Evolutionary conservation across 2,888 invertebrate genomes (phyloP), one percentile per base, ranked within the genome.

Genomic region (Cosmia trapezina): DNA sequence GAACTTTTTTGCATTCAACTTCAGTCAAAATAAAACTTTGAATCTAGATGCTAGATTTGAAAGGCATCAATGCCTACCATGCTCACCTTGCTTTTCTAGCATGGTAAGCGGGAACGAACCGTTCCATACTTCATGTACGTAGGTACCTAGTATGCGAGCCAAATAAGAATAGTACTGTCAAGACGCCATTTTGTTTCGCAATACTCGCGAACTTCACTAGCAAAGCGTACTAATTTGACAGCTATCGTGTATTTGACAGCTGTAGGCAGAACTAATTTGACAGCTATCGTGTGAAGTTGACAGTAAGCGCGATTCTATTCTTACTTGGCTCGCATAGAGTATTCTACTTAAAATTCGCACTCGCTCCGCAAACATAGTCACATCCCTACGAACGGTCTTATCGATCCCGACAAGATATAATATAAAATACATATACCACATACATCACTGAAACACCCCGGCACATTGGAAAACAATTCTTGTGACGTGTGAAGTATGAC

Each of bases 341-440:
- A 70, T 56, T 70, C 74, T 65, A 22, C 73, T 70, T 73, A 80
- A 86, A 84, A 86, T 83, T 86, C 84, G 73, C 78, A 78, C 73
- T 72, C 62, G 73, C 67, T 74, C 73, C 67, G 61, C 76, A 61
- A 80, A 83, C 80, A 77, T 51, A 80, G 83, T 57, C 85, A 63
- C 84, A 85, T 84, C 84, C 74, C 85, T 85, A 86, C 77, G 75
- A 71, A 71, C 81, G 76, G 67, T 74, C 84, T 84, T 90, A 93
- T 93, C 93, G 93, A 93, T 93, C 92, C 89, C 83, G 69, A 83
- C 85, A 57, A 85, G 80, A 87, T 85, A 84, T 78, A 77, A 77
- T 75, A 80, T 84, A 77, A 78, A 75, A 89, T 88, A 89, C 87
- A 90, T 88, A 90, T 88, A 90, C 79, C 70, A 78, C 76, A 86